Evolutionary conservation across 2,797 vertebrate genomes (phyloP).

Genomic region (Ceyx erithaca): DNA sequence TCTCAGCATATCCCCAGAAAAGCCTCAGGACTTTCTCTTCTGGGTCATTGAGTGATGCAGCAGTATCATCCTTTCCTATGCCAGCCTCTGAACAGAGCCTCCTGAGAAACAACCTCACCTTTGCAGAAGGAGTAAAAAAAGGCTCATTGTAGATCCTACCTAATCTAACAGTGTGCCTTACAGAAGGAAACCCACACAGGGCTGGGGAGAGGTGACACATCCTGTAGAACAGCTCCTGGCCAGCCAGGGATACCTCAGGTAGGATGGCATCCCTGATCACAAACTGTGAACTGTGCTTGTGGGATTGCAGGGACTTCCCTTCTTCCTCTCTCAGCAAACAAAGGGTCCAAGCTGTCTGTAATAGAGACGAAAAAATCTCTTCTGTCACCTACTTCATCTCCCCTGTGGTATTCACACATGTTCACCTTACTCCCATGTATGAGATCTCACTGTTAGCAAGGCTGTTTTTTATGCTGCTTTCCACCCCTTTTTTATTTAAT

Average conservation of each 20-base stretch:
- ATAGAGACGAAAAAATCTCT: neutral
- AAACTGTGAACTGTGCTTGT: neutral
- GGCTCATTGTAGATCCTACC: conserved; percentile 4
- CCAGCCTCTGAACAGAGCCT: neutral
- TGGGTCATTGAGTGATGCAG: neutral
- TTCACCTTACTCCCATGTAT: neutral
- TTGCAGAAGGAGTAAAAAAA: conserved; percentile 32
- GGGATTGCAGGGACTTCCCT: neutral
- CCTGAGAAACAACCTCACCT: conserved; percentile 30
- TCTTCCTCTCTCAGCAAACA: neutral
- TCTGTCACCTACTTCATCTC: conserved; percentile 25
- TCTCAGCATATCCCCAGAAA: neutral
- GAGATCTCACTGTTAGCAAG: conserved; percentile 31
- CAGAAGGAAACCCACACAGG: neutral
- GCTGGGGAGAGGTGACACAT: conserved; percentile 17
- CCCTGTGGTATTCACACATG: conserved; percentile 39
- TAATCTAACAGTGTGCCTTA: neutral
- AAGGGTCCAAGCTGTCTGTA: neutral
- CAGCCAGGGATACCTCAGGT: neutral
- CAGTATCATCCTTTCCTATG: conserved; percentile 26
- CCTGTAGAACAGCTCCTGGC: neutral
- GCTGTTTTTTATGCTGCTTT: neutral
- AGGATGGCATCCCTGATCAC: neutral
- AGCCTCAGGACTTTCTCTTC: conserved; percentile 13
- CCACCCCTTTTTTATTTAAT: neutral